These are phyloP conservation scores for Aramus guarauna DNA, from an alignment of 2,113 vertebrate species.

Conservation along the genomic window DNA sequence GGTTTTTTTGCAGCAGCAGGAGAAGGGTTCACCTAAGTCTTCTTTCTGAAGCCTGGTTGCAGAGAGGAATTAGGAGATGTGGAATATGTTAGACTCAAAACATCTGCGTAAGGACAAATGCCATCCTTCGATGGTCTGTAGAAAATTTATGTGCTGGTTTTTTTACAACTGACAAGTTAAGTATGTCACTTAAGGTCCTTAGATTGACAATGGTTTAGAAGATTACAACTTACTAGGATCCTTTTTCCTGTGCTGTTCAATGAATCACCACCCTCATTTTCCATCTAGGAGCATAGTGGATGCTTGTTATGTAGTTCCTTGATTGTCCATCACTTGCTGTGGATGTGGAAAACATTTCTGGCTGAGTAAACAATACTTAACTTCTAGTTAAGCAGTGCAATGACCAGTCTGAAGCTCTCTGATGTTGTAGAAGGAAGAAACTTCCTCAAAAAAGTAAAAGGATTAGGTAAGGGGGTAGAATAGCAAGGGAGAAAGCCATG, in stretches of 20 bases:
- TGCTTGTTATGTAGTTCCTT: not conserved
- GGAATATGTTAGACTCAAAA: not conserved
- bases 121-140: not conserved
- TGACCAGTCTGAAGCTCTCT: not conserved
- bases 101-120: not conserved
- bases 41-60: not conserved
- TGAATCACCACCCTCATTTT: not conserved
- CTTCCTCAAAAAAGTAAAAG: not conserved
- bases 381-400: not conserved
- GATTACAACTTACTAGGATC: not conserved
- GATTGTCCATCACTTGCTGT: not conserved
- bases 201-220: not conserved
- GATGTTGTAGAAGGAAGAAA: not conserved
- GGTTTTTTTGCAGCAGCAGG: not conserved
- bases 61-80: not conserved
- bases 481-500: not conserved
- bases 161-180: not conserved
- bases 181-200: not conserved
- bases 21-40: not conserved
- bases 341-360: not conserved
- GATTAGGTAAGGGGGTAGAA: not conserved
- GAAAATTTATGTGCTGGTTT: not conserved
- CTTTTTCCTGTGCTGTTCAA: not conserved
- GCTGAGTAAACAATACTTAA: not conserved
- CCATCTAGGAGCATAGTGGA: not conserved